A percentile compares a stretch with the other conserved stretches of the same genome.
phyloP scores from a whole-genome alignment of 2,797 vertebrate genomes.

The Tragelaphus eurycerus region DNA sequence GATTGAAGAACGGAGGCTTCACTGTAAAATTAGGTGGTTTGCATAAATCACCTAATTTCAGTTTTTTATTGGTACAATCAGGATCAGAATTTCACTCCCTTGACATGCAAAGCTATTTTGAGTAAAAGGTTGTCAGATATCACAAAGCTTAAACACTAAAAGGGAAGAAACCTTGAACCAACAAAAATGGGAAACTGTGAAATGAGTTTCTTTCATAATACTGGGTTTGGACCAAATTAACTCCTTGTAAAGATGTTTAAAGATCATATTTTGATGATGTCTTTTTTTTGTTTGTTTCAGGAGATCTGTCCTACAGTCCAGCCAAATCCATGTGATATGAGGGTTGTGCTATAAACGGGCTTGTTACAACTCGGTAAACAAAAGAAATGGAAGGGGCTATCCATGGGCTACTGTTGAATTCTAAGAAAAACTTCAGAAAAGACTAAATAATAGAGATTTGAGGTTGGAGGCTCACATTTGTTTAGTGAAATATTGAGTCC shows the following conservation, averaged over 20 bases:
- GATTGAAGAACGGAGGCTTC: not conserved
- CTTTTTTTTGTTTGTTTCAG: not conserved
- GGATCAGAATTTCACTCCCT: not conserved
- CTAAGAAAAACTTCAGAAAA: not conserved
- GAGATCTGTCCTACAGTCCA: not conserved
- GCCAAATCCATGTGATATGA: not conserved
- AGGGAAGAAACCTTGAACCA: not conserved
- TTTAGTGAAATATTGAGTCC: not conserved
- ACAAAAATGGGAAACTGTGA: constrained; percentile 43
- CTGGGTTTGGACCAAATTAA: not conserved
- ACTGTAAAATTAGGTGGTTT: not conserved
- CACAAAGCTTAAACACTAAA: constrained; percentile 6
- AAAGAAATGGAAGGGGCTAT: not conserved
- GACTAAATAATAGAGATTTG: not conserved
- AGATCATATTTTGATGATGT: not conserved
- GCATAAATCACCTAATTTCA: not conserved
- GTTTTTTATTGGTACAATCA: not conserved
- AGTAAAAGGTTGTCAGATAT: not conserved
- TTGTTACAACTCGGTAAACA: not conserved
- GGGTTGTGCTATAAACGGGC: not conserved
- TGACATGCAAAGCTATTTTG: not conserved
- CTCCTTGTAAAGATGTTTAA: not conserved
- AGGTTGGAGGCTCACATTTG: not conserved
- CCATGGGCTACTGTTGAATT: not conserved
- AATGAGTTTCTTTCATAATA: not conserved